These are phyloP conservation scores for Drosophila orena DNA, from an alignment of 1,140 invertebrate species.

Conservation along the genomic window DNA sequence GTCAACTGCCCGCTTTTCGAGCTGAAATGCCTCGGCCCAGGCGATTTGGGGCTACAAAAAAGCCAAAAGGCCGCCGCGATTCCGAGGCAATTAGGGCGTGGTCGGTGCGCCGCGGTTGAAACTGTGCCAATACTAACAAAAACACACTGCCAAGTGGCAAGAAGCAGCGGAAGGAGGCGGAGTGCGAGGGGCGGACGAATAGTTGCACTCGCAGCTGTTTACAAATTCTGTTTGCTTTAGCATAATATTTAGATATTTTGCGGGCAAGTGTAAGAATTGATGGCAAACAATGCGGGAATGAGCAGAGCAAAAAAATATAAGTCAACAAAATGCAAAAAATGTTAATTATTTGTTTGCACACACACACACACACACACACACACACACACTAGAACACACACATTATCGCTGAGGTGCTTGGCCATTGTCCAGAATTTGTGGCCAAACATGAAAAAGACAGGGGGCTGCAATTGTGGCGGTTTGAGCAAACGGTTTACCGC, in stretches of 20 bases:
- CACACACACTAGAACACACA: neutral
- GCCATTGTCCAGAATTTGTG: slow-evolving; percentile 23
- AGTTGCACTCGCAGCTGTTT: slow-evolving; percentile 49
- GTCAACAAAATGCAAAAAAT: slow-evolving; percentile 31
- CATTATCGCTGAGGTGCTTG: slow-evolving; percentile 10
- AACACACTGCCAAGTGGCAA: slow-evolving; percentile 17
- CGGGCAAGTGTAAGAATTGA: slow-evolving; percentile 42
- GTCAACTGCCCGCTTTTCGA: slow-evolving; percentile 14
- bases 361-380: slow-evolving; percentile 8
- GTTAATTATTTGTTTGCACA: slow-evolving; percentile 42
- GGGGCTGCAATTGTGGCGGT: neutral
- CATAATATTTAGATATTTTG: slow-evolving; percentile 45
- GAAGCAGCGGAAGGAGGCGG: neutral
- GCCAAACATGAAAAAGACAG: slow-evolving; percentile 23
- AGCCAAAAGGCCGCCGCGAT: slow-evolving; percentile 19
- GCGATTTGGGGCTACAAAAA: slow-evolving; percentile 23
- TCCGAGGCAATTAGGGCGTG: slow-evolving; percentile 42
- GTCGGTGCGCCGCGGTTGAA: slow-evolving; percentile 34
- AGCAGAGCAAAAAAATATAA: slow-evolving; percentile 18
- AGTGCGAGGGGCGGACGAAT: slow-evolving; percentile 3
- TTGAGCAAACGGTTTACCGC: slow-evolving; percentile 6
- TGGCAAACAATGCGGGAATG: slow-evolving; percentile 36
- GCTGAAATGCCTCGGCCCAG: slow-evolving; percentile 18
- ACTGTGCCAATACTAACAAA: slow-evolving; percentile 49
- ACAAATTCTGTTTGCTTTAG: slow-evolving; percentile 47